Percentiles rank a stretch among this genome's conserved stretches.
Evolutionary conservation across 1,140 invertebrate species (phyloP).

Genomic region (Drosophila ficusphila): DNA sequence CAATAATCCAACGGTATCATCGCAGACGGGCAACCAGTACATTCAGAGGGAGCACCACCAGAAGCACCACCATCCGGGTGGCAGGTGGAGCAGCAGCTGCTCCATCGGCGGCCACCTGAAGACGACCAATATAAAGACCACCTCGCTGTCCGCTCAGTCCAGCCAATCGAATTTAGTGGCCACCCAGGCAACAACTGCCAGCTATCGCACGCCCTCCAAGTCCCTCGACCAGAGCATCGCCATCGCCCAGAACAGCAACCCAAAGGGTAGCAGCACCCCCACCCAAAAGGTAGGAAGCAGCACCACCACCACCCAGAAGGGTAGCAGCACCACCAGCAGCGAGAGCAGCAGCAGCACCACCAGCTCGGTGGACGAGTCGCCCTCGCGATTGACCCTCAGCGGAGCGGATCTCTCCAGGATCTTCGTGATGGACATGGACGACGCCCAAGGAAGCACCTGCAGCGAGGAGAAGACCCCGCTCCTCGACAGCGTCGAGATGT

Average conservation of each 20-base stretch:
- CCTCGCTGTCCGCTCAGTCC: conserved; percentile 75
- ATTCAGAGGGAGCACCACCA: conserved; percentile 43
- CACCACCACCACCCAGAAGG: conserved; percentile 23
- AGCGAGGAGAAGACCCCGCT: conserved; percentile 83
- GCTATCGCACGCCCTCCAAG: conserved; percentile 67
- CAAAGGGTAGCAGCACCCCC: conserved; percentile 28
- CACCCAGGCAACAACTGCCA: conserved; percentile 54
- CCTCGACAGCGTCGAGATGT: conserved; percentile 83
- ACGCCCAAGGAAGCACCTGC: conserved; percentile 64
- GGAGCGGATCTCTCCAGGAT: conserved; percentile 75
- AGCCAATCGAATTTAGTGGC: conserved; percentile 80
- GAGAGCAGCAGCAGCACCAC: conserved; percentile 49
- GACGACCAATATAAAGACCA: conserved; percentile 84
- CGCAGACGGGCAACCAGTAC: conserved; percentile 27
- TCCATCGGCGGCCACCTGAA: conserved; percentile 75
- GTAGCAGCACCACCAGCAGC: conserved; percentile 31
- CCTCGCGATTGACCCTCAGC: conserved; percentile 66
- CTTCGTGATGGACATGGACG: conserved; percentile 80
- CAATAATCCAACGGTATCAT: conserved; percentile 69
- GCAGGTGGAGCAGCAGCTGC: conserved; percentile 77
- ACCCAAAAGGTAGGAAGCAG: conserved; percentile 27
- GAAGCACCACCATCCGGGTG: conserved; percentile 11
- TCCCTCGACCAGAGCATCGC: conserved; percentile 61
- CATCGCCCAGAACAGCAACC: conserved; percentile 31
- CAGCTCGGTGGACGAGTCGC: conserved; percentile 76